Evolutionary conservation across 1,140 invertebrate species (phyloP).

Genomic region (Penaeus japonicus): DNA sequence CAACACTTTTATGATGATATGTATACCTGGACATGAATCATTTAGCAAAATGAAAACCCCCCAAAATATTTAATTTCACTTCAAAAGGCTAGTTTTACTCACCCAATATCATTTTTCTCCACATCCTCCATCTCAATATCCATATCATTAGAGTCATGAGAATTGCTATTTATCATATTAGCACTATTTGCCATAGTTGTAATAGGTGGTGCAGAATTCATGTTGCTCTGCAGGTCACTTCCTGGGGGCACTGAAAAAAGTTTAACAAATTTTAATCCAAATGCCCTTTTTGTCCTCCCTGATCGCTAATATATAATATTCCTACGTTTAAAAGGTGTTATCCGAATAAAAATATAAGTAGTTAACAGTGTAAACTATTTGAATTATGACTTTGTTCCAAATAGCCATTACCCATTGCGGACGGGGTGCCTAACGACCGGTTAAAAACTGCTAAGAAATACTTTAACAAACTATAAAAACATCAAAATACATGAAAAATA

Average conservation of each 20-base stretch:
- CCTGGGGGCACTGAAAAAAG: constrained; percentile 20
- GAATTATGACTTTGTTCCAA: too few species aligned
- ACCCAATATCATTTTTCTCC: constrained; percentile 50
- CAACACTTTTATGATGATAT: too few species aligned
- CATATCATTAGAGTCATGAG: constrained; percentile 56
- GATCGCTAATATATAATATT: too few species aligned
- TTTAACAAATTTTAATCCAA: background rate
- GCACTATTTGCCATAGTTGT: background rate
- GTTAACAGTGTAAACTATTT: too few species aligned
- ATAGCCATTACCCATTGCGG: too few species aligned
- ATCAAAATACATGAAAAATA: too few species aligned
- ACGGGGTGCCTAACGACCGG: too few species aligned
- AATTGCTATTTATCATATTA: background rate
- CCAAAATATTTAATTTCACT: too few species aligned
- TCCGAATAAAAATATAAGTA: background rate
- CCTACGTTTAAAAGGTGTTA: background rate
- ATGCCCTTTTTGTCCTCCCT: background rate
- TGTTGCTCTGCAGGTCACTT: constrained; percentile 9
- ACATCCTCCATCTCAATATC: constrained; percentile 59
- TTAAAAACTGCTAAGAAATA: too few species aligned
- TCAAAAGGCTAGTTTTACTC: background rate
- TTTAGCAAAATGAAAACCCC: too few species aligned
- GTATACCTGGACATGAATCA: too few species aligned
- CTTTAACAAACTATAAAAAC: too few species aligned
- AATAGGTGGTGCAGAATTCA: constrained; percentile 14